phyloP scores from a whole-genome alignment of 2,113 vertebrate genomes.

The Campylomormyrus numenius region DNA sequence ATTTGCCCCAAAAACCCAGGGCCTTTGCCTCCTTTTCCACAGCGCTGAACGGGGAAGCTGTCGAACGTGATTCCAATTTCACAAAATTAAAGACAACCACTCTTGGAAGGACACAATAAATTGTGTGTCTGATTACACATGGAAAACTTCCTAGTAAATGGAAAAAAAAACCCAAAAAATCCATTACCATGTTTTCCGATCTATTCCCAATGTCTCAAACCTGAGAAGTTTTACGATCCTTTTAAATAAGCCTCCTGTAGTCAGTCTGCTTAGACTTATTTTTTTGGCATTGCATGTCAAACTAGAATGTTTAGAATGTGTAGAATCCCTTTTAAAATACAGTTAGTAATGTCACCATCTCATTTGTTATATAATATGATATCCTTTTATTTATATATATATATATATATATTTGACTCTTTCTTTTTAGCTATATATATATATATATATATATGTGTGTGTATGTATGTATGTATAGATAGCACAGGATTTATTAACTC shows the following conservation, averaged over 20 bases:
- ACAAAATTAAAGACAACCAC: constrained; percentile 22
- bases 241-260: neutral
- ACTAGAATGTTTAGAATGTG: constrained; percentile 12
- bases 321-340: neutral
- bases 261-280: neutral
- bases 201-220: constrained; percentile 10
- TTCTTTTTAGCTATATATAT: too few species aligned
- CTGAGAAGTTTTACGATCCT: neutral
- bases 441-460: too few species aligned
- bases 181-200: constrained; percentile 18
- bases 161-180: neutral
- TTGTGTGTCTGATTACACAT: constrained; percentile 20
- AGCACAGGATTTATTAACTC: neutral
- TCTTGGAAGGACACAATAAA: constrained; percentile 19
- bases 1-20: neutral
- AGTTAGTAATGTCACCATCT: neutral
- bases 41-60: neutral
- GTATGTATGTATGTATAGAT: neutral
- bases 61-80: constrained; percentile 21
- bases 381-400: too few species aligned
- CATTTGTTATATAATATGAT: neutral
- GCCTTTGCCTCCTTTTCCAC: constrained; percentile 9
- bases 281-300: neutral
- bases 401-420: too few species aligned
- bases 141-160: constrained; percentile 18